Percentiles rank a stretch among this genome's conserved stretches.
Evolutionary conservation across 1,140 invertebrate genomes (phyloP).

Genomic region (Drosophila cardini): DNA sequence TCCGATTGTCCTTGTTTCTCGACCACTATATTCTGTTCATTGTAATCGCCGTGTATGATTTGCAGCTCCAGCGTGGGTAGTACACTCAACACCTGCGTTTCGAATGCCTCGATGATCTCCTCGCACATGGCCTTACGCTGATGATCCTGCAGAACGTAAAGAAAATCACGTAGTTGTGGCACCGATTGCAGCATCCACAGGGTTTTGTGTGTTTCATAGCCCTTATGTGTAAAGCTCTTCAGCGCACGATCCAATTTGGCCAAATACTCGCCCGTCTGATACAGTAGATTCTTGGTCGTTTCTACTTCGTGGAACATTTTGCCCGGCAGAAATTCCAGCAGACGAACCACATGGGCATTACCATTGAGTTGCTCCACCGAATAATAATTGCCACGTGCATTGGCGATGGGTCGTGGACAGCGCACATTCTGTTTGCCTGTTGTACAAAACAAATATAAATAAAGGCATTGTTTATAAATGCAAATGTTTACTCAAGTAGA

Average conservation of each 20-base stretch:
- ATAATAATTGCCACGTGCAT: slow-evolving; percentile 87
- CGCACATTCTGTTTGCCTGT: slow-evolving; percentile 86
- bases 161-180: slow-evolving; percentile 89
- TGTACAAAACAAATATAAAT: slow-evolving; percentile 22
- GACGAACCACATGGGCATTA: slow-evolving; percentile 88
- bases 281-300: slow-evolving; percentile 87
- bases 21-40: slow-evolving; percentile 94
- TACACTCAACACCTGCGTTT: slow-evolving; percentile 87
- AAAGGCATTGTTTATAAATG: neutral
- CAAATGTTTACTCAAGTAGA: slow-evolving; percentile 87
- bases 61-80: slow-evolving; percentile 88
- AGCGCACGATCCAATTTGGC: slow-evolving; percentile 89
- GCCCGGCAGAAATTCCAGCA: slow-evolving; percentile 91
- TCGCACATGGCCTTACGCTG: slow-evolving; percentile 87
- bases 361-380: slow-evolving; percentile 86
- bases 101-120: slow-evolving; percentile 89
- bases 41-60: slow-evolving; percentile 95
- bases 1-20: slow-evolving; percentile 53
- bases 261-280: slow-evolving; percentile 89
- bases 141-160: slow-evolving; percentile 88
- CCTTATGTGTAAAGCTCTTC: slow-evolving; percentile 89
- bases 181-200: slow-evolving; percentile 90
- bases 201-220: slow-evolving; percentile 87
- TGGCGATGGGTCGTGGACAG: slow-evolving; percentile 89
- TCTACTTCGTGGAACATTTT: slow-evolving; percentile 88